Conservation (phyloP, 2,888 invertebrate genomes). For the Sphaerophoria rueppellii region DNA sequence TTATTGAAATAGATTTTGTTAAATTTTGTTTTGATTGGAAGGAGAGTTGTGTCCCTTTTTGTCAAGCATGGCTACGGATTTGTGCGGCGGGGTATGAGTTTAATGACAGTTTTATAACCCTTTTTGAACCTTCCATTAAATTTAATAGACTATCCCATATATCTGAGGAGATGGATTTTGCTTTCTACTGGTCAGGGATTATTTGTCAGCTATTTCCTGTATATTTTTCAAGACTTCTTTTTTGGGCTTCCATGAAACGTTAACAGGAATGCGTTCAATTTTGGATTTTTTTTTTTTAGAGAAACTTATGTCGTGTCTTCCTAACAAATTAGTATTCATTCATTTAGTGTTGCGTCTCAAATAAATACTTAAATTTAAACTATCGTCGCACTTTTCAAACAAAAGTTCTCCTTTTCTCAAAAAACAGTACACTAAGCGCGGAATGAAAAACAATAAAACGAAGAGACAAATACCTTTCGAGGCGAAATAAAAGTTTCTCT, state of each 20-base stretch:
- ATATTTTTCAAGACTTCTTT: neutral
- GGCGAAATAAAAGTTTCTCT: conserved; percentile 32
- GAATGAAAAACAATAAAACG: neutral
- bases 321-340: neutral
- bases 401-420: conserved; percentile 1
- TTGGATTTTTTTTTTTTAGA: neutral
- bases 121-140: conserved; percentile 7
- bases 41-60: neutral
- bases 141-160: neutral
- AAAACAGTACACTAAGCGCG: neutral
- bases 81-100: neutral
- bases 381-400: conserved; percentile 5
- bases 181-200: neutral
- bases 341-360: neutral
- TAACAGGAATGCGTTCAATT: neutral
- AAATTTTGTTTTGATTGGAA: conserved; percentile 8
- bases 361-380: conserved; percentile 22
- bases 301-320: neutral
- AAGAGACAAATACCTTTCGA: neutral
- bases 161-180: neutral
- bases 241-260: neutral
- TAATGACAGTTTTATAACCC: conserved; percentile 15
- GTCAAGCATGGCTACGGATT: neutral
- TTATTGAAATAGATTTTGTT: conserved; percentile 22
- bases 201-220: neutral